These are phyloP conservation scores for Echinarachnius parma DNA, from an alignment of 53 echinoderm and acorn worm genomes.

Conservation along the genomic window DNA sequence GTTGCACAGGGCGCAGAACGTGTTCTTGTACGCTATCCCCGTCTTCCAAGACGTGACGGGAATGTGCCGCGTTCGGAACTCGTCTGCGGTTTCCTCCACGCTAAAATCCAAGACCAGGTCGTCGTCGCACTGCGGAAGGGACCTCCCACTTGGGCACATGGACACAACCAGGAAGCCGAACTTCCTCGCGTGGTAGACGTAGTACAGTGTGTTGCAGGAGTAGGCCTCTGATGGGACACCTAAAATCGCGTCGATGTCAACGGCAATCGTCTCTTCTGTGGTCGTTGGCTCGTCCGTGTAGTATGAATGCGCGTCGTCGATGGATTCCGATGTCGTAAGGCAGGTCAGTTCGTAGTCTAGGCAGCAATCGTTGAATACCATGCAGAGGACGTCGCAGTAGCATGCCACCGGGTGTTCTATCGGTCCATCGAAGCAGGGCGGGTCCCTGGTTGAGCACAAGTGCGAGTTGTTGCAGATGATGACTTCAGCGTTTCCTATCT, in stretches of 20 bases:
- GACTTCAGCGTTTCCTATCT: too few species aligned
- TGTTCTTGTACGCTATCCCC: constrained; percentile 38
- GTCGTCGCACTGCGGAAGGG: background rate
- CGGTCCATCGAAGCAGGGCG: constrained; percentile 6
- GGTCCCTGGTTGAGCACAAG: constrained; percentile 12
- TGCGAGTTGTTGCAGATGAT: constrained; percentile 28
- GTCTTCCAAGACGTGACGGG: constrained; percentile 29
- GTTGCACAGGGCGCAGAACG: constrained; percentile 50
- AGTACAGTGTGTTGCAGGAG: constrained; percentile 17
- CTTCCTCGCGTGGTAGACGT: background rate
- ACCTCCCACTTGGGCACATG: background rate
- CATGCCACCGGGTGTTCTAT: constrained; percentile 13
- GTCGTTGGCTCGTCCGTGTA: background rate
- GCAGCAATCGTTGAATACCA: constrained; percentile 58
- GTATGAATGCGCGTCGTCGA: too few species aligned
- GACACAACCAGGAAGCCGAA: constrained; percentile 22
- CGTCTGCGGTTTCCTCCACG: background rate
- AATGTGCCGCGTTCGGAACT: background rate
- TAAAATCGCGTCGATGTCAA: background rate
- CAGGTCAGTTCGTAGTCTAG: constrained; percentile 47
- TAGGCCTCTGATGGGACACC: constrained; percentile 5
- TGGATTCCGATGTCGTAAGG: background rate
- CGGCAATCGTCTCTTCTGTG: background rate
- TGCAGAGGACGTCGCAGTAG: constrained; percentile 55
- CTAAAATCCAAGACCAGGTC: background rate